A percentile compares a stretch with the other conserved stretches of the same genome.
phyloP scores from a whole-genome alignment of 1,140 invertebrate species.

The Drosophila willistoni region DNA sequence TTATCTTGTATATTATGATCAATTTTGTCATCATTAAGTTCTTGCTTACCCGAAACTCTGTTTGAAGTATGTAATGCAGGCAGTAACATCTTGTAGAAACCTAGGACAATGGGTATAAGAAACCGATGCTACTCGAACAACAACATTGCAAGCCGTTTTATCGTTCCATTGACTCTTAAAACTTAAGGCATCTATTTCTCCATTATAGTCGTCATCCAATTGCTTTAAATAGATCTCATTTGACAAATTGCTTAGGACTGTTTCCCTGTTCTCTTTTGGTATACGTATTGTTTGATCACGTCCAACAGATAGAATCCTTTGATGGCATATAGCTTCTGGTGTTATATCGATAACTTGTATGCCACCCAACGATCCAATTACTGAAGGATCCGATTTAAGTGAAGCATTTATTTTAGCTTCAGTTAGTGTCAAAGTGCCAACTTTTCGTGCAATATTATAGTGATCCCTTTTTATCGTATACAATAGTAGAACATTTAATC shows the following conservation, averaged over 20 bases:
- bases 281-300: constrained; percentile 86
- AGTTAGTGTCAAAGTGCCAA: constrained; percentile 95
- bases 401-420: constrained; percentile 95
- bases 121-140: constrained; percentile 93
- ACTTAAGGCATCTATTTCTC: constrained; percentile 85
- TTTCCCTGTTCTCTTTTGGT: constrained; percentile 44
- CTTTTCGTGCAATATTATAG: constrained; percentile 91
- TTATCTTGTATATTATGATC: no score
- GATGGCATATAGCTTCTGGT: constrained; percentile 91
- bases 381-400: constrained; percentile 87
- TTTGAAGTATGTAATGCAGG: constrained; percentile 90
- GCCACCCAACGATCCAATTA: constrained; percentile 94
- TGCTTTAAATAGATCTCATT: constrained; percentile 84
- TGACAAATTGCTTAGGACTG: constrained; percentile 75
- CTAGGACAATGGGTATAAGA: constrained; percentile 96
- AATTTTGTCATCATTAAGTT: neutral
- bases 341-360: constrained; percentile 96
- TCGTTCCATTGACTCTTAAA: constrained; percentile 86
- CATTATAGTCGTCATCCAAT: constrained; percentile 33
- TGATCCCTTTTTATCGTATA: constrained; percentile 90
- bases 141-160: constrained; percentile 84
- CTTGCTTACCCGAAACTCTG: constrained; percentile 84
- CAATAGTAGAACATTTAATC: constrained; percentile 93
- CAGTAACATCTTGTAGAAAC: constrained; percentile 92
- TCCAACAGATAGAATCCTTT: constrained; percentile 93